A percentile compares a stretch with the other conserved stretches of the same genome.
phyloP scores from a whole-genome alignment of 2,113 vertebrate genomes.

The Sceloporus undulatus region DNA sequence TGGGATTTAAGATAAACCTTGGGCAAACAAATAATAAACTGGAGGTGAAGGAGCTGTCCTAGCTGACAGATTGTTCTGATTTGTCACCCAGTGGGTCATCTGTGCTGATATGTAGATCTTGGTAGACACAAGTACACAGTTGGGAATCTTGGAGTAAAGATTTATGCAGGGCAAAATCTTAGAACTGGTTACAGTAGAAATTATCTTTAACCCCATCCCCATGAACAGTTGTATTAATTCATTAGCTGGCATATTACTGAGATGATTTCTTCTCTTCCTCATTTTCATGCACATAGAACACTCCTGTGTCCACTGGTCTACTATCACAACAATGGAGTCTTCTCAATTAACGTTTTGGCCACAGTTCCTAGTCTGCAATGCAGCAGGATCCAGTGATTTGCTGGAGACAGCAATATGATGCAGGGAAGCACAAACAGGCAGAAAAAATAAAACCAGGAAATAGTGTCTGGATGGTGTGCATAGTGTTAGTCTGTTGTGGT shows the following conservation, averaged over 20 bases:
- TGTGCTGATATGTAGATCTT: no score
- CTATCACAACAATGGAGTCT: not conserved
- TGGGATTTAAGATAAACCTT: constrained; percentile 58
- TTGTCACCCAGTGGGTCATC: constrained; percentile 47
- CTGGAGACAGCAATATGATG: not conserved
- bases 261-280: not conserved
- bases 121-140: not conserved
- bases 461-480: not conserved
- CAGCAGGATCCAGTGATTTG: not conserved
- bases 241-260: not conserved
- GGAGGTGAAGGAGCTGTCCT: constrained; percentile 30
- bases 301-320: not conserved
- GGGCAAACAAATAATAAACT: constrained; percentile 60
- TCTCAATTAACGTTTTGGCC: not conserved
- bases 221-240: not conserved
- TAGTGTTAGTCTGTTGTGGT: not conserved
- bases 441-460: not conserved
- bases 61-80: constrained; percentile 27
- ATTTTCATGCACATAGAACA: no score
- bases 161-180: not conserved
- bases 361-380: not conserved
- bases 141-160: not conserved
- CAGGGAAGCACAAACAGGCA: not conserved
- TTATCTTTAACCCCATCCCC: not conserved
- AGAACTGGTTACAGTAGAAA: not conserved